Base-by-base conservation (phyloP, 1,140 invertebrate genomes). In the Drosophila watanabei region DNA sequence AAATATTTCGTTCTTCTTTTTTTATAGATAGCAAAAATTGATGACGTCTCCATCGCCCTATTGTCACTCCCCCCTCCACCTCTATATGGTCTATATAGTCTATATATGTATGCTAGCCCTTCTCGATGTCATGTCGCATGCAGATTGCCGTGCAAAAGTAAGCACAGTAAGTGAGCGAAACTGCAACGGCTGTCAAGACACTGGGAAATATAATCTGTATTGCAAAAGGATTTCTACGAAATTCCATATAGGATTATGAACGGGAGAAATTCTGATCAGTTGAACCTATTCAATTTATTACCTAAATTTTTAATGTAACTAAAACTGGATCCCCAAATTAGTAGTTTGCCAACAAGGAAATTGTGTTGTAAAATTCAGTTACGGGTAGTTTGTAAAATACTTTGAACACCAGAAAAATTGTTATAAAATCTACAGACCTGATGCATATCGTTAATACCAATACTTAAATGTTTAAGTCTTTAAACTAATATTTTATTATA, bases 11-110 rank as follows among this genome's bases (percentile, higher is more conserved):
- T n/a, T 49, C 48, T 5, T 61, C 13, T 52, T 16, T 35, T 61
- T 61, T 68, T 68, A 56, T 60, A 61, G 75, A 70, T 76, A 62
- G 63, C 35, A 39, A 64, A 63, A 89, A 90, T 89, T 85, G 76
- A 63, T 70, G 72, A 75, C 71, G 71, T 75, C 46, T 75, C 56
- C 71, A 61, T 72, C 18, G 28, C n/a, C 37, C 45, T 9, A 33
- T 14, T 35, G 54, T 4, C 41, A 30, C 32, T 8, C 20, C 35
- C 33, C n/a, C 4, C 30, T 24, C 8, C 16, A 9, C 37, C 32
- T 20, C 14, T 10, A 56, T 35, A 54, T 35, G 11, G 51, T n/a
- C 51, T 35, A 35, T 20, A 54, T 20, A 7, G 4, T 9, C 20
- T 24, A 28, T 56, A 16, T 56, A 39, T 56, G 35, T 39, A 57